Evolutionary conservation across 2,797 vertebrate species (phyloP), one percentile per base, ranked within the genome.

Genomic region (Typhlichthys subterraneus): DNA sequence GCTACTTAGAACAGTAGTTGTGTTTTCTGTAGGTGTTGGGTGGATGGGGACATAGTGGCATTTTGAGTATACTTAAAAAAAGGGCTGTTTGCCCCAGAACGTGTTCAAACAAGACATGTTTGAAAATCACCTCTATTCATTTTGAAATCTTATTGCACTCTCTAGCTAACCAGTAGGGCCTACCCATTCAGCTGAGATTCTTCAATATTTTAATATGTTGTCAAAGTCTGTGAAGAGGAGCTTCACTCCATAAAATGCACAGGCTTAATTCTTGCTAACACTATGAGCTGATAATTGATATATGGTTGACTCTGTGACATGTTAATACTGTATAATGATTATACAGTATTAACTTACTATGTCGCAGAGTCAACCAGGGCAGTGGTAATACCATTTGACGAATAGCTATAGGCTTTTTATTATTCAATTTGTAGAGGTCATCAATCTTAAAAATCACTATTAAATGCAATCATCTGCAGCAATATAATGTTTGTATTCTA

Each of bases 151-250:
- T 29, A 29, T 29, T 29, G 23, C 23, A 29, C 23, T 29, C 23
- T 29, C 23, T 29, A 29, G 23, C 23, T 29, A 29, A 29, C 4
- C 4, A 29, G 23, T 29, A 29, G 23, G 23, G 23, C 23, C 23
- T 29, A 29, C 23, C 23, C 75, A 80, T 78, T 77, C 23, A 29
- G 64, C 73, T 72, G 71, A 75, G 68, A 54, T 53, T 31, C 71
- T 83, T 83, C 75, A 65, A 71, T 65, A 33, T 73, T 72, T 69
- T 45, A 54, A 76, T 57, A 77, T 63, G 70, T 73, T 48, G 15
- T 61, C 48, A 70, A 75, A 78, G 46, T 63, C 45, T 63, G 56
- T 48, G 61, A 45, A 55, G 61, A 62, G 47, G 57, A 62, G 42
- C 57, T 59, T 74, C 73, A 67, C 59, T 61, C 73, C 70, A 80